These are phyloP conservation scores for Glyptemys insculpta DNA, from an alignment of 2,797 vertebrate species.

Conservation along the genomic window DNA sequence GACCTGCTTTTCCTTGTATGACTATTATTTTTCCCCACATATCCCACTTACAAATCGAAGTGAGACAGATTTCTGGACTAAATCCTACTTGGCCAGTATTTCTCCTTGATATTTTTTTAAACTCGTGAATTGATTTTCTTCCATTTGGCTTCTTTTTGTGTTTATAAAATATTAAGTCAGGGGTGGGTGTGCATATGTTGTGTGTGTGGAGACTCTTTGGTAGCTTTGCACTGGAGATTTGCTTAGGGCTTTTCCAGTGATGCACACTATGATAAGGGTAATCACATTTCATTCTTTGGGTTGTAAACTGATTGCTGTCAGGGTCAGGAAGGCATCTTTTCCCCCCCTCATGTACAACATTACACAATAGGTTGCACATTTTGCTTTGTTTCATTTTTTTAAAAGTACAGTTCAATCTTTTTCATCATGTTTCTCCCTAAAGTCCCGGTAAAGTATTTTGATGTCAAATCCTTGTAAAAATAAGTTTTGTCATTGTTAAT, in stretches of 20 bases:
- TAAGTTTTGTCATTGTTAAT: not conserved
- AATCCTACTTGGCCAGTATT: conserved; percentile 43
- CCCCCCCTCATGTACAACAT: fast-evolving
- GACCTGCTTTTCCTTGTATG: conserved; percentile 32
- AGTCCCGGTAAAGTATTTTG: not conserved
- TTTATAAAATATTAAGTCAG: not conserved
- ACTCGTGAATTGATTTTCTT: conserved; percentile 41
- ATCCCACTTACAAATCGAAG: conserved; percentile 58
- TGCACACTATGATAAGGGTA: not conserved
- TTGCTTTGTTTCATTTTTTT: not conserved
- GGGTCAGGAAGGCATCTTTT: not conserved
- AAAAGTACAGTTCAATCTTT: not conserved
- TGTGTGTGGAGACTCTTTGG: not conserved
- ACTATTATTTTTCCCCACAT: conserved; percentile 67
- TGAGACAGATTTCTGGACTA: conserved; percentile 42
- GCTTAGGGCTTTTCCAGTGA: not conserved
- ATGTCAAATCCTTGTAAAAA: not conserved
- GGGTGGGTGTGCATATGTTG: not conserved
- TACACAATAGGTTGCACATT: not conserved
- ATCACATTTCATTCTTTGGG: not conserved
- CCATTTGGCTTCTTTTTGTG: not conserved
- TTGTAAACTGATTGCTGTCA: not conserved
- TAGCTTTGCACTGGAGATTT: not conserved
- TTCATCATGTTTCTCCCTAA: not conserved
- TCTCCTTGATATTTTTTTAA: conserved; percentile 39